Evolutionary conservation across 2,888 invertebrate genomes (phyloP).

Genomic region (Drosophila neonasuta): DNA sequence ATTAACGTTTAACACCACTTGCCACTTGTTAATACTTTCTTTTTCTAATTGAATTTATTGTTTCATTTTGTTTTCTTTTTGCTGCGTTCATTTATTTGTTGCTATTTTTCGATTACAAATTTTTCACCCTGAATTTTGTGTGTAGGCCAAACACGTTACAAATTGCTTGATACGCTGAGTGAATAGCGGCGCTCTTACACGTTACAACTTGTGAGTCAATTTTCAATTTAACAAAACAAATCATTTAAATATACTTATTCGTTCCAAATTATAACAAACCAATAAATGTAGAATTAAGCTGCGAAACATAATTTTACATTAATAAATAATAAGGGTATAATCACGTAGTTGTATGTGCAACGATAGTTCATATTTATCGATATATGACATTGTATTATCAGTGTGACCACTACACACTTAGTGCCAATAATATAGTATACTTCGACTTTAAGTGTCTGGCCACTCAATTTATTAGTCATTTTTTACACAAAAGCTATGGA

Average conservation of each 20-base stretch:
- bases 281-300: no score
- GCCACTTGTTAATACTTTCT: constrained; percentile 6
- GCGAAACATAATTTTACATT: no score
- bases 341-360: no score
- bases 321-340: no score
- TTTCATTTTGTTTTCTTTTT: constrained; percentile 27
- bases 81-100: constrained; percentile 50
- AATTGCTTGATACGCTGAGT: constrained; percentile 4
- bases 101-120: constrained; percentile 57
- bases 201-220: not conserved
- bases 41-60: constrained; percentile 9
- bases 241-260: not conserved
- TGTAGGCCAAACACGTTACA: constrained; percentile 31
- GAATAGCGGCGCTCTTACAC: constrained; percentile 9
- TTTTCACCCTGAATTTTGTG: constrained; percentile 47
- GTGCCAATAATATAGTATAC: not conserved
- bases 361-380: constrained; percentile 22
- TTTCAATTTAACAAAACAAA: not conserved
- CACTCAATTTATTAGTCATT: constrained; percentile 52
- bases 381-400: constrained; percentile 3
- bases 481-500: constrained; percentile 57
- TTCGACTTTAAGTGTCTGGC: not conserved
- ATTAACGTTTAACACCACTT: constrained; percentile 11
- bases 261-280: no score
- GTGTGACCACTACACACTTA: not conserved